A percentile compares a stretch with the other conserved stretches of the same genome.
These are phyloP conservation scores for Tragulus kanchil DNA, from an alignment of 2,113 vertebrate species.

Conservation along the genomic window DNA sequence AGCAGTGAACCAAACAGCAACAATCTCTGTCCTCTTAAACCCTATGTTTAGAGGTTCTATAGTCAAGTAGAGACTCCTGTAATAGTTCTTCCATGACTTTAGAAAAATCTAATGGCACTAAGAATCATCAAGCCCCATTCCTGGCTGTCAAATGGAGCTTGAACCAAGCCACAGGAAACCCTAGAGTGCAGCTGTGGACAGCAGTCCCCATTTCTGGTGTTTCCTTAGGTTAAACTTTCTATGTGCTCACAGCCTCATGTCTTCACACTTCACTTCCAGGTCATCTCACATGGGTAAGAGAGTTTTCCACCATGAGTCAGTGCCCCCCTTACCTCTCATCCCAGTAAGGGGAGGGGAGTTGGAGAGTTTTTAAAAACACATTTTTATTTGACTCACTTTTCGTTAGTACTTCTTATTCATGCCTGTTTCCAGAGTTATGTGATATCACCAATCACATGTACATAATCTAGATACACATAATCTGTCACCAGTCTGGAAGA, in stretches of 20 bases:
- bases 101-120: background rate
- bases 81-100: background rate
- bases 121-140: background rate
- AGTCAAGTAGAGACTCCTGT: background rate
- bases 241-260: background rate
- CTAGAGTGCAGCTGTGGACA: background rate
- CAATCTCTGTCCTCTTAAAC: background rate
- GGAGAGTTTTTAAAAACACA: background rate
- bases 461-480: background rate
- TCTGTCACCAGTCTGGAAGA: background rate
- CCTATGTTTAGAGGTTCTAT: background rate
- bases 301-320: background rate
- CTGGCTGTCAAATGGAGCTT: background rate
- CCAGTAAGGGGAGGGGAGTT: background rate
- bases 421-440: background rate
- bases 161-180: background rate
- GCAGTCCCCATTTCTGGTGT: accelerated
- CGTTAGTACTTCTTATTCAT: background rate
- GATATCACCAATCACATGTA: background rate
- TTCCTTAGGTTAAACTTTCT: background rate
- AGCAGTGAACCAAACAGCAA: background rate
- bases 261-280: background rate
- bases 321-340: accelerated
- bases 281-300: background rate
- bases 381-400: background rate